phyloP scores from a whole-genome alignment of 2,888 invertebrate genomes.

The Pristionchus mayeri region DNA sequence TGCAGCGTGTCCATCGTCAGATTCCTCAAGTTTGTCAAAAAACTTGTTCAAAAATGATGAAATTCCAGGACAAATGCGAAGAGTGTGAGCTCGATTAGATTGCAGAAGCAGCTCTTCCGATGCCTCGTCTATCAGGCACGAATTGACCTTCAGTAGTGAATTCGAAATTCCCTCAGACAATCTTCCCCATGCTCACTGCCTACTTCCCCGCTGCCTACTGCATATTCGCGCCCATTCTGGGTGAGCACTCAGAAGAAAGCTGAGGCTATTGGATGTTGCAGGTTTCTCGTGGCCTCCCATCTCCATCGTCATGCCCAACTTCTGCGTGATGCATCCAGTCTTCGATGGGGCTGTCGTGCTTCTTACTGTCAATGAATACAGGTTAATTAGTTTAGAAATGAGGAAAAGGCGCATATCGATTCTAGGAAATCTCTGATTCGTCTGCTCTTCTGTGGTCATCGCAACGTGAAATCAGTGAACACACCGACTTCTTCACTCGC shows the following conservation, averaged over 20 bases:
- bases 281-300: background rate
- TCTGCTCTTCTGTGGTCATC: background rate
- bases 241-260: background rate
- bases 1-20: background rate
- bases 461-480: background rate
- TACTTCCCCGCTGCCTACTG: background rate
- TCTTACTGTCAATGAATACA: background rate
- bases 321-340: conserved; percentile 30
- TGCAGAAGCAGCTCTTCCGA: conserved; percentile 23
- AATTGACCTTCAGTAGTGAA: too few species aligned
- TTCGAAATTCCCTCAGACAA: too few species aligned
- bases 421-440: background rate
- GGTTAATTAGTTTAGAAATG: background rate
- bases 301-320: conserved; percentile 9
- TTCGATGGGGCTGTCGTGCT: background rate
- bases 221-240: background rate
- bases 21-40: background rate
- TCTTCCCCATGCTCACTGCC: conserved; percentile 15
- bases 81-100: background rate
- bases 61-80: background rate
- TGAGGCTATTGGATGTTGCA: background rate
- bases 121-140: background rate
- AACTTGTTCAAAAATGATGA: background rate
- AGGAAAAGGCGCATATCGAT: background rate
- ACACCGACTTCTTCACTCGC: background rate